Evolutionary conservation across 2,797 vertebrate species (phyloP), one percentile per base, ranked within the genome.

Genomic region (Peromyscus melanophrys): DNA sequence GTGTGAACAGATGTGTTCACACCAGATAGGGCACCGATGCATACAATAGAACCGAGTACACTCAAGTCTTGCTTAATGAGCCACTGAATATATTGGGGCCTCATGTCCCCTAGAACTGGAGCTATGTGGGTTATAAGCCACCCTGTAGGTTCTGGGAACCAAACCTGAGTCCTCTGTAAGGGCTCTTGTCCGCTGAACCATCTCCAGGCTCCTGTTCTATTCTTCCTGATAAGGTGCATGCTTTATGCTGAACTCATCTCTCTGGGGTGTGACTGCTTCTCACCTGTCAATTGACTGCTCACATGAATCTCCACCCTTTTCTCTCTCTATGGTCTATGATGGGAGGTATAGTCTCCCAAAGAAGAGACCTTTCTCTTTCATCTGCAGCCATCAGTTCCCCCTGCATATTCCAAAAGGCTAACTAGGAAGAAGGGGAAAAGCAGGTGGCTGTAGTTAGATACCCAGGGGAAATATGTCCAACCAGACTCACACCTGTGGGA

Each of bases 351-450:
- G 67, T 61, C 90, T 78, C 94, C 4, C 0, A 40, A 82, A 94
- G 65, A 96, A 69, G 55, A 94, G 89, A 88, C 10, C 78, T 84
- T 78, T 89, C 83, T 61, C 63, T 67, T 52, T 78, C 46, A 11
- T 93, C 59, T 52, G 16, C 40, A 57, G 90, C 67, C 90, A 83
- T 27, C 89, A 87, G 71, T 31, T 96, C 76, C 55, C 49, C 71
- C 37, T 81, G 57, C 16, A 34, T 52, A 21, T 65, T 78, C 87
- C 81, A 93, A 92, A 96, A 82, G 75, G 78, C 27, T 87, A 84
- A 92, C 93, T 76, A 87, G 76, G 67, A 92, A 82, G 95, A 90
- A 89, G 67, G 77, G 77, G 92, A 52, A 93, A 90, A 92, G 55
- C n/a, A 34, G 40, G 21, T 37, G 40, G 17, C 17, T 85, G 14